Percentiles rank a stretch among this genome's conserved stretches.
Evolutionary conservation across 2,888 invertebrate species (phyloP).

Genomic region (Parnassius smintheus): DNA sequence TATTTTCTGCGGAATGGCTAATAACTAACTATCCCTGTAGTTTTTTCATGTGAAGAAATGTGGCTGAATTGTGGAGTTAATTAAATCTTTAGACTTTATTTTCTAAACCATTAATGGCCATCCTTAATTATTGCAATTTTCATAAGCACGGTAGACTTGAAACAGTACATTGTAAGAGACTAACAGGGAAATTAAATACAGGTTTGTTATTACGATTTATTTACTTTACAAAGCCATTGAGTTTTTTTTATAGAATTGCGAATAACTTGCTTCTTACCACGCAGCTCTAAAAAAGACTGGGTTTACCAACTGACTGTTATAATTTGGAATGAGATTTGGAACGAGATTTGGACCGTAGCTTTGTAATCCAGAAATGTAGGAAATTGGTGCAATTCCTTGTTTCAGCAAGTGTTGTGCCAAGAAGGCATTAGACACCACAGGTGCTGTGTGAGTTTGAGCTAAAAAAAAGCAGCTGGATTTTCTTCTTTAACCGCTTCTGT

Average conservation of each 20-base stretch:
- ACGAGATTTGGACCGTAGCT: constrained; percentile 8
- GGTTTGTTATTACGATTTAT: constrained; percentile 10
- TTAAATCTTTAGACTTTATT: too few relatives aligned
- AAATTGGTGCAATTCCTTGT: constrained; percentile 16
- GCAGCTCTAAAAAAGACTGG: constrained; percentile 10
- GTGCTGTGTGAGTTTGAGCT: constrained; percentile 2
- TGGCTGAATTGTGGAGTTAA: too few relatives aligned
- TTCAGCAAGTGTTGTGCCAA: constrained; percentile 21
- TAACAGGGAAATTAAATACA: constrained; percentile 12
- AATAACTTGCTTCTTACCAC: constrained; percentile 17
- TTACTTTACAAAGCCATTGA: constrained; percentile 4
- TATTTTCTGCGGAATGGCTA: not conserved
- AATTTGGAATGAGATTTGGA: constrained; percentile 9
- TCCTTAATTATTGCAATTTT: constrained; percentile 1
- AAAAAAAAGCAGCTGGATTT: too few relatives aligned
- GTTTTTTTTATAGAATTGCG: constrained; percentile 5
- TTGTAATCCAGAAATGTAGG: constrained; percentile 19
- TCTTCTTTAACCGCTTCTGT: too few relatives aligned
- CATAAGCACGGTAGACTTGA: too few relatives aligned
- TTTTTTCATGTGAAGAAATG: too few relatives aligned
- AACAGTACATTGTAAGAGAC: not conserved
- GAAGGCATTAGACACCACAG: constrained; percentile 5
- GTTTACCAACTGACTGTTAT: constrained; percentile 11
- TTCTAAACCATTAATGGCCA: too few relatives aligned
- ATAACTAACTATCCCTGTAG: too few relatives aligned